These are phyloP conservation scores for Manis javanica DNA, from an alignment of 2,797 vertebrate species.

Conservation along the genomic window DNA sequence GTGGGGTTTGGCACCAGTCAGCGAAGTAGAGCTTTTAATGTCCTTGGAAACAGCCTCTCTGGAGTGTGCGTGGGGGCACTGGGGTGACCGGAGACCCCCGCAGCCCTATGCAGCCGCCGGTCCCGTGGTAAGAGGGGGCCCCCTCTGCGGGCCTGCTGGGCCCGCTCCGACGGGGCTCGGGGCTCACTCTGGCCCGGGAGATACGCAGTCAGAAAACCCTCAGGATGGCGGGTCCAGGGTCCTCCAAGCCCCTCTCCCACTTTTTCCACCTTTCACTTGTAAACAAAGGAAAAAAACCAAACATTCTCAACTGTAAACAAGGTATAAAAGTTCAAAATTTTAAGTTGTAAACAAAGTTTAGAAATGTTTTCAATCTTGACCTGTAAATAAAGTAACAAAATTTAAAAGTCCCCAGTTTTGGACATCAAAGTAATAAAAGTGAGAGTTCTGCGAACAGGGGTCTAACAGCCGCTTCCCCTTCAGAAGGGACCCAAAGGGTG, in stretches of 20 bases:
- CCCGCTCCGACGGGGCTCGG: not conserved
- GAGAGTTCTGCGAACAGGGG: constrained; percentile 58
- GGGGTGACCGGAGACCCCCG: not conserved
- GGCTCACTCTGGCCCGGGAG: constrained; percentile 49
- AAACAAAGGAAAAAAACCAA: constrained; percentile 39
- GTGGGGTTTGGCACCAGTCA: constrained; percentile 75
- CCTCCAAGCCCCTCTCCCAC: constrained; percentile 40
- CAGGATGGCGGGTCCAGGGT: not conserved
- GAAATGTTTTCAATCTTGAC: constrained; percentile 33
- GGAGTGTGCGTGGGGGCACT: not conserved
- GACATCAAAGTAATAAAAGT: constrained; percentile 55
- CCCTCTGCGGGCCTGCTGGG: not conserved
- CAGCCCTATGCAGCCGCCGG: too few relatives aligned
- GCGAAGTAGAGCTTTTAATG: constrained; percentile 49
- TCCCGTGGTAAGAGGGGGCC: not conserved
- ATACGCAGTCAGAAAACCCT: not conserved
- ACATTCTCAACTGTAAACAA: constrained; percentile 74
- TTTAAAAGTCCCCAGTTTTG: constrained; percentile 50
- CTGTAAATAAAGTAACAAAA: constrained; percentile 78
- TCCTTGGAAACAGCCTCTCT: constrained; percentile 67
- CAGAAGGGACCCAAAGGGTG: constrained; percentile 18
- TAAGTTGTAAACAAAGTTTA: constrained; percentile 68
- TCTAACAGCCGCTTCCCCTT: constrained; percentile 70
- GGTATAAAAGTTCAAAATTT: constrained; percentile 50
- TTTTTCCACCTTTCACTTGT: constrained; percentile 60